phyloP scores from a whole-genome alignment of 92 coral and sea anemone genomes.

The Epizoanthus scotinus region DNA sequence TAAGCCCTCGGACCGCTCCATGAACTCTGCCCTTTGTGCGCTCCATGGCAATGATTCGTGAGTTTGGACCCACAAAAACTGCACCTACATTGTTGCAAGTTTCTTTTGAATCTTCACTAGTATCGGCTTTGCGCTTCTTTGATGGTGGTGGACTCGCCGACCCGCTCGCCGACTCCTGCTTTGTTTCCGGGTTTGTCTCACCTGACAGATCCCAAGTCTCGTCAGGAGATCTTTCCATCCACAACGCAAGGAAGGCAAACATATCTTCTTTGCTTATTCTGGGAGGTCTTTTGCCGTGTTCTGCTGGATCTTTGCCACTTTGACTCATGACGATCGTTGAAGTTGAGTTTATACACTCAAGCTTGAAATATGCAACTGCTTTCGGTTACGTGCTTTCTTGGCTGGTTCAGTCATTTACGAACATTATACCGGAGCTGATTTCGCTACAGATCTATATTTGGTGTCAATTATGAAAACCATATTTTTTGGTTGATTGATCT shows the following conservation, averaged over 20 bases:
- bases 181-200: too few species aligned
- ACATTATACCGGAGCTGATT: too few species aligned
- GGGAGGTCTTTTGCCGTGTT: not conserved
- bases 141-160: not conserved
- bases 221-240: slow-evolving; percentile 48
- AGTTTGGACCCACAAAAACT: slow-evolving; percentile 59
- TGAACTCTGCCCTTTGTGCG: slow-evolving; percentile 65
- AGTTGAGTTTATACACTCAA: not conserved
- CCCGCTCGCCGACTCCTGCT: too few species aligned
- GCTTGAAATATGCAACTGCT: not conserved
- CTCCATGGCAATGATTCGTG: slow-evolving; percentile 63
- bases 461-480: too few species aligned
- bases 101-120: not conserved
- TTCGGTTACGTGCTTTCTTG: too few species aligned
- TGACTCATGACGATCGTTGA: not conserved
- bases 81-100: slow-evolving; percentile 56
- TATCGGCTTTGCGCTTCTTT: not conserved
- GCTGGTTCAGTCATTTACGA: too few species aligned
- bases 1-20: slow-evolving; percentile 60
- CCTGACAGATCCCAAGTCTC: not conserved
- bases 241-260: slow-evolving; percentile 42
- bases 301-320: not conserved
- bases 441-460: too few species aligned
- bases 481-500: too few species aligned
- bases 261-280: slow-evolving; percentile 31